Evolutionary conservation across 2,797 vertebrate species (phyloP).

Genomic region (Epinephelus coioides): DNA sequence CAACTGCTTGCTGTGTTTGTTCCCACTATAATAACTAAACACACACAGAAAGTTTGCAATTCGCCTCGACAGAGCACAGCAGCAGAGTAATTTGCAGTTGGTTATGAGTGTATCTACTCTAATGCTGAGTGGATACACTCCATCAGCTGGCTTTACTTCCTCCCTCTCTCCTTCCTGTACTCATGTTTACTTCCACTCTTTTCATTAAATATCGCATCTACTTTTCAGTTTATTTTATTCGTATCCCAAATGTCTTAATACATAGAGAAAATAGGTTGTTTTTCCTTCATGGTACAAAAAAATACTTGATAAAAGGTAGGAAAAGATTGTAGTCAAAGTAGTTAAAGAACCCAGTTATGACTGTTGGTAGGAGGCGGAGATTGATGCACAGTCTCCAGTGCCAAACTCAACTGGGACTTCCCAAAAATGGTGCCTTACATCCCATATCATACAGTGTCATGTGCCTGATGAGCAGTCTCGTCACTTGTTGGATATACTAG

Average conservation of each 20-base stretch:
- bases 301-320: too few species aligned
- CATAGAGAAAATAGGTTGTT: background rate
- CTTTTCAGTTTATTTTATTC: background rate
- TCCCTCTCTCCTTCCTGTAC: background rate
- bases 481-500: too few species aligned
- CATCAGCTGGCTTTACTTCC: slow-evolving; percentile 33
- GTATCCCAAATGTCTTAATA: background rate
- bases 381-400: too few species aligned
- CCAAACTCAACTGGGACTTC: too few species aligned
- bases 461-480: too few species aligned
- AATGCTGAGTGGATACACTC: slow-evolving; percentile 43
- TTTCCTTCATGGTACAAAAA: background rate
- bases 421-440: too few species aligned
- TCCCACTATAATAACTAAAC: slow-evolving; percentile 43
- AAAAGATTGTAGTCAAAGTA: too few species aligned
- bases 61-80: slow-evolving; percentile 37
- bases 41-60: slow-evolving; percentile 41
- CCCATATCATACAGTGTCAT: too few species aligned
- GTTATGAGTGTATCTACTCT: slow-evolving; percentile 53
- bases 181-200: background rate
- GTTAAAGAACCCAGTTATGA: too few species aligned
- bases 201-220: background rate
- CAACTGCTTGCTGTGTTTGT: slow-evolving; percentile 41
- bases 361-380: too few species aligned
- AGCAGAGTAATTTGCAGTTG: slow-evolving; percentile 46